A percentile compares a stretch with the other conserved stretches of the same genome.
These are phyloP conservation scores for Eutolmus rufibarbis DNA, from an alignment of 2,888 invertebrate genomes.

Conservation along the genomic window DNA sequence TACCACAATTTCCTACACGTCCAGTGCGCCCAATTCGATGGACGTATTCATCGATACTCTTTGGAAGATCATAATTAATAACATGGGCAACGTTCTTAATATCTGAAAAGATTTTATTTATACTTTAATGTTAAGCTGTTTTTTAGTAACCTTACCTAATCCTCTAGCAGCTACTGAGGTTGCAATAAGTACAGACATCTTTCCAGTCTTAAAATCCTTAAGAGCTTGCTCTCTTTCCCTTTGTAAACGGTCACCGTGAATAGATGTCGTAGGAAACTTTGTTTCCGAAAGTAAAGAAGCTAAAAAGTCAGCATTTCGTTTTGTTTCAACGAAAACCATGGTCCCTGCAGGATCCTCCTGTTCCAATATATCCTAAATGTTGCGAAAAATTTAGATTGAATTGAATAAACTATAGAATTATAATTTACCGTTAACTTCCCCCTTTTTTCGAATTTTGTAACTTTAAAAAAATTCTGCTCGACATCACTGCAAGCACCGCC, in stretches of 20 bases:
- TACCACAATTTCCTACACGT: slow-evolving; percentile 88
- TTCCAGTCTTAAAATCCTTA: slow-evolving; percentile 82
- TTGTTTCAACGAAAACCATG: slow-evolving; percentile 90
- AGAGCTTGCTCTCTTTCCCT: slow-evolving; percentile 95
- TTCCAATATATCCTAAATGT: slow-evolving; percentile 57
- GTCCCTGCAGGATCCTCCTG: slow-evolving; percentile 67
- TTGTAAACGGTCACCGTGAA: slow-evolving; percentile 97
- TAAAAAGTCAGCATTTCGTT: slow-evolving; percentile 88
- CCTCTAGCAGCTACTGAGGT: slow-evolving; percentile 96
- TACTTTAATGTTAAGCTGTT: background rate
- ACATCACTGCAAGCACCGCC: slow-evolving; percentile 95
- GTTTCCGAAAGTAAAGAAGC: slow-evolving; percentile 82
- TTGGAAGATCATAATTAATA: slow-evolving; percentile 90
- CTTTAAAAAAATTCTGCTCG: slow-evolving; percentile 77
- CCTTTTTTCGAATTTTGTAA: slow-evolving; percentile 76
- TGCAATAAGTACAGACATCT: slow-evolving; percentile 84
- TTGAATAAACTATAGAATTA: background rate
- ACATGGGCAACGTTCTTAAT: slow-evolving; percentile 88
- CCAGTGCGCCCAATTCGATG: slow-evolving; percentile 96
- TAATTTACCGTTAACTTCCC: slow-evolving; percentile 68
- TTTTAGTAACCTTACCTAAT: slow-evolving; percentile 66
- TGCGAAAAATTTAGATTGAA: background rate
- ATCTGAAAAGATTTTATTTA: slow-evolving; percentile 64
- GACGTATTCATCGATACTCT: slow-evolving; percentile 90
- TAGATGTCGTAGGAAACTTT: slow-evolving; percentile 91